Evolutionary conservation across 2,888 invertebrate genomes (phyloP).

Genomic region (Invenusta paracnida): DNA sequence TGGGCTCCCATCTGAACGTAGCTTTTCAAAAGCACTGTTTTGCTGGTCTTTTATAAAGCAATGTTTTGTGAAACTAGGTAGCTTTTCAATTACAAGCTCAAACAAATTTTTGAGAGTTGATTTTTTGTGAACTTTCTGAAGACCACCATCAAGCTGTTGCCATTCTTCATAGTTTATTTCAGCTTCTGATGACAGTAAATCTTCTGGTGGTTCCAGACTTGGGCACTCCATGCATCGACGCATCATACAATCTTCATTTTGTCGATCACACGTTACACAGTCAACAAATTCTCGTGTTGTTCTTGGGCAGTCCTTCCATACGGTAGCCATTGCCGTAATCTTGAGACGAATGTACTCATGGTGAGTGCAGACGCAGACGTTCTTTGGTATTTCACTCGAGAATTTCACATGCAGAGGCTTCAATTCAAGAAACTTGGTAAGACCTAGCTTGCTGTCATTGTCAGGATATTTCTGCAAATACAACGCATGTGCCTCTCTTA

Average conservation of each 20-base stretch:
- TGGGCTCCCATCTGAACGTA: background rate
- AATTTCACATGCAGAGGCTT: background rate
- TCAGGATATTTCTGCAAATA: background rate
- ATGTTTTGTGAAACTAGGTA: background rate
- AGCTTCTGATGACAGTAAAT: background rate
- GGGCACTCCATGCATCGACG: conserved; percentile 14
- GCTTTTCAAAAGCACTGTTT: background rate
- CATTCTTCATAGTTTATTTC: background rate
- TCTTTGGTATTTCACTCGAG: background rate
- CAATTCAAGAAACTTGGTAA: background rate
- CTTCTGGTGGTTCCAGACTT: background rate
- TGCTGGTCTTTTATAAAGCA: conserved; percentile 12
- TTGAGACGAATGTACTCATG: background rate
- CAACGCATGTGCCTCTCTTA: conserved; percentile 19
- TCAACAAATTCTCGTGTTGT: background rate
- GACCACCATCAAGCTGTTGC: background rate
- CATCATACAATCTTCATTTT: conserved; percentile 8
- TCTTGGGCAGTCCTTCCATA: background rate
- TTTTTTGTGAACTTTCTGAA: conserved; percentile 6
- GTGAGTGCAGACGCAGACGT: background rate
- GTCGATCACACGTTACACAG: background rate
- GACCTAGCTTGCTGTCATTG: conserved; percentile 3
- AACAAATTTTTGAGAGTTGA: background rate
- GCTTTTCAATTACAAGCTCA: background rate
- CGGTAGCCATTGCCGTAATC: conserved; percentile 6